Conservation (phyloP, 2,113 vertebrate genomes). For the Mesoclemmys tuberculata region DNA sequence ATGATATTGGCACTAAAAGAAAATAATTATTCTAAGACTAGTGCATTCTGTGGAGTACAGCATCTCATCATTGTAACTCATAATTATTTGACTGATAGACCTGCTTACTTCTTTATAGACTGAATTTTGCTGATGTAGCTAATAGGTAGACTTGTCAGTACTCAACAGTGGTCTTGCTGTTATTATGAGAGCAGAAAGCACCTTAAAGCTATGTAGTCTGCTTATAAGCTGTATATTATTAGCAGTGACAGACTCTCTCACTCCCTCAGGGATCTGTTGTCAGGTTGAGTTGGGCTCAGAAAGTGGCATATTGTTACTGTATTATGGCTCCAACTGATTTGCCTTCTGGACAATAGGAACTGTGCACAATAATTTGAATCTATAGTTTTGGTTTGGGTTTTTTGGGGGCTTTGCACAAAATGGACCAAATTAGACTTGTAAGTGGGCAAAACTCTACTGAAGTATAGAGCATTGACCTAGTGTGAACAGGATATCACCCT, state of each 20-base stretch:
- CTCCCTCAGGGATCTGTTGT: conserved; percentile 32
- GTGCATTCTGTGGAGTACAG: neutral
- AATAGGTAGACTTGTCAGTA: neutral
- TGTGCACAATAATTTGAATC: neutral
- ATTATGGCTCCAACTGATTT: conserved; percentile 5
- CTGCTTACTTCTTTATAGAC: neutral
- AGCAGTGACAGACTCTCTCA: neutral
- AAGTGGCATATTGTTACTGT: conserved; percentile 6
- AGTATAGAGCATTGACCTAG: neutral
- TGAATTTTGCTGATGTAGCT: neutral
- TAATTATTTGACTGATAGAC: neutral
- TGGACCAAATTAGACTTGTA: neutral
- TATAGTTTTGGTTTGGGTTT: fast-evolving
- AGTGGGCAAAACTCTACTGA: neutral
- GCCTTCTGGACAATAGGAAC: conserved; percentile 23
- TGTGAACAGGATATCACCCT: neutral
- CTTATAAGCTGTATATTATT: conserved; percentile 10
- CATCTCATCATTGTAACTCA: neutral
- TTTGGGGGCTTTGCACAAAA: neutral
- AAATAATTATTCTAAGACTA: neutral
- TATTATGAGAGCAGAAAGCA: conserved; percentile 1
- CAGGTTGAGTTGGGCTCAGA: conserved; percentile 36
- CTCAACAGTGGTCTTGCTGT: neutral
- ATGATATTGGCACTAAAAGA: neutral
- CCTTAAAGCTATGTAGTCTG: conserved; percentile 23